These are phyloP conservation scores for Epiperipatus broadwayi DNA, from an alignment of 2,888 invertebrate genomes.

Conservation along the genomic window DNA sequence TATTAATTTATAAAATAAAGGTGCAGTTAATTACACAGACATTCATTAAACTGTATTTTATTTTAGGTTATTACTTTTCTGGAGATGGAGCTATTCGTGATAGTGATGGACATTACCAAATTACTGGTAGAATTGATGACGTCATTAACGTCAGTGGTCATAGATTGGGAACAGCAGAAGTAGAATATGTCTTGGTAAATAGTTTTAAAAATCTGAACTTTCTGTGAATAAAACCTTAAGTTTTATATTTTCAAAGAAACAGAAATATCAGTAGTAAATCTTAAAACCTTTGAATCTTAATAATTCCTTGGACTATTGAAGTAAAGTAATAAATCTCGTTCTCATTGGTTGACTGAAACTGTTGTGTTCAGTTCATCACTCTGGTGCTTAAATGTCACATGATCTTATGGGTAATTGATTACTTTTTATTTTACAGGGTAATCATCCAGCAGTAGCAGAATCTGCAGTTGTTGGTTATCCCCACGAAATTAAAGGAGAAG, in stretches of 20 bases:
- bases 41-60: too few relatives aligned
- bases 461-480: slow-evolving; percentile 35
- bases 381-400: too few relatives aligned
- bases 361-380: too few relatives aligned
- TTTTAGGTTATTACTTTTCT: slow-evolving; percentile 31
- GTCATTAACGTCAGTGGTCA: slow-evolving; percentile 36
- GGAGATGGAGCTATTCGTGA: slow-evolving; percentile 32
- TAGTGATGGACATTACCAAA: slow-evolving; percentile 30
- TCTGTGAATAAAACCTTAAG: background rate
- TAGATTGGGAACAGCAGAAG: slow-evolving; percentile 35
- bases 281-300: slow-evolving; percentile 12
- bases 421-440: slow-evolving; percentile 23
- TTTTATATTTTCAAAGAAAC: background rate
- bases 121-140: slow-evolving; percentile 35
- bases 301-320: background rate
- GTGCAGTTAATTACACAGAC: background rate
- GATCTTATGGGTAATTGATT: too few relatives aligned
- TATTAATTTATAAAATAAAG: background rate
- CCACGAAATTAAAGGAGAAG: slow-evolving; percentile 35
- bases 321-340: background rate
- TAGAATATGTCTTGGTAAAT: slow-evolving; percentile 33
- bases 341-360: too few relatives aligned
- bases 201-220: background rate
- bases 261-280: background rate
- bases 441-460: slow-evolving; percentile 31